phyloP scores from a whole-genome alignment of 2,797 vertebrate genomes.

The Brachyalestes nurse region DNA sequence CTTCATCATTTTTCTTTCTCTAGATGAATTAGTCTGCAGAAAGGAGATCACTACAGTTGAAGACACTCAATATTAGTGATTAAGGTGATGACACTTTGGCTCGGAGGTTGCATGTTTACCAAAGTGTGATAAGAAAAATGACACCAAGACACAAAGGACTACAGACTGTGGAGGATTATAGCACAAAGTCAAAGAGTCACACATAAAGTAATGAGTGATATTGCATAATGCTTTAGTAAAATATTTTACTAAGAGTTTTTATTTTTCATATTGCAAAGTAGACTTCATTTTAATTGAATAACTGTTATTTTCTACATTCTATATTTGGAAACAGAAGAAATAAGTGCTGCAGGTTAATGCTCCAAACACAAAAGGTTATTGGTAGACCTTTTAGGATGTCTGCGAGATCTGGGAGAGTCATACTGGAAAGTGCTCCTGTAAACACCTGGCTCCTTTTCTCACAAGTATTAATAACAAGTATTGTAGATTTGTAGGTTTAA shows the following conservation, averaged over 20 bases:
- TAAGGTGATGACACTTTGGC: conserved; percentile 63
- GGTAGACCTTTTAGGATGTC: too few relatives aligned
- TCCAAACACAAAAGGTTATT: too few relatives aligned
- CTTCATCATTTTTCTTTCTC: not conserved
- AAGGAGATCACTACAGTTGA: not conserved
- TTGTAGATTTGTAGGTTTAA: too few relatives aligned
- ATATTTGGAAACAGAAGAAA: too few relatives aligned
- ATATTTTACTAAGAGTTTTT: not conserved
- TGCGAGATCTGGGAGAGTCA: too few relatives aligned
- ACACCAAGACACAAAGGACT: conserved; percentile 62
- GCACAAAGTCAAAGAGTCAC: conserved; percentile 8
- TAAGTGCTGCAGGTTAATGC: too few relatives aligned
- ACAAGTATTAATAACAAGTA: too few relatives aligned
- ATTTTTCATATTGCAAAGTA: not conserved
- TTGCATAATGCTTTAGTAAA: not conserved
- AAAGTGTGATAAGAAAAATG: conserved; percentile 68
- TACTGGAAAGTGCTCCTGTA: too few relatives aligned
- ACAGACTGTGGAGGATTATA: conserved; percentile 58
- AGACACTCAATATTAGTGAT: conserved; percentile 53
- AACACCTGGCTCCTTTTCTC: too few relatives aligned
- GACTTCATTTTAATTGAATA: not conserved
- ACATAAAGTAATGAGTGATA: not conserved
- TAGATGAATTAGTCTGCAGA: not conserved
- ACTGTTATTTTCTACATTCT: too few relatives aligned
- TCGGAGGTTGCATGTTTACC: conserved; percentile 55